Evolutionary conservation across 2,113 vertebrate genomes (phyloP).

Genomic region (Amblyornis subalaris): DNA sequence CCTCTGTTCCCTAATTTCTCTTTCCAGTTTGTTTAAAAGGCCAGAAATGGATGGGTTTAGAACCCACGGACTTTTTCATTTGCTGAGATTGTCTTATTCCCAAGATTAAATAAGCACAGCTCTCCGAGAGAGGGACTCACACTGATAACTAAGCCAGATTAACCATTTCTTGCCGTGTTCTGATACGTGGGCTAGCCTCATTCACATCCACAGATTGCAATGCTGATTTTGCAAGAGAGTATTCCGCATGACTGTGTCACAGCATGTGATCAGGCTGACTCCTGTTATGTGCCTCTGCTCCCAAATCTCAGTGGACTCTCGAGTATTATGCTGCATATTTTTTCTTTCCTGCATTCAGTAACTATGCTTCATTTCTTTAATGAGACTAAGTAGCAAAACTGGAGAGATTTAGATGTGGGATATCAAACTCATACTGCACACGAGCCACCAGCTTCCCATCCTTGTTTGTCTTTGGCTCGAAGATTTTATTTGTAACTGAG

Average conservation of each 20-base stretch:
- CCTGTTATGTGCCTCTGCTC: neutral
- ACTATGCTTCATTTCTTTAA: neutral
- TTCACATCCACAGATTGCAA: neutral
- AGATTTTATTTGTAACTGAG: neutral
- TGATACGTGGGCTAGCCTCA: neutral
- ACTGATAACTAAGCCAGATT: neutral
- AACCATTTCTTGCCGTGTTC: neutral
- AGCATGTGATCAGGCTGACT: neutral
- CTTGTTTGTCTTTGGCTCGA: neutral
- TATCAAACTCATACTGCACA: neutral
- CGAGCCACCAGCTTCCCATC: neutral
- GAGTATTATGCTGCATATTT: neutral
- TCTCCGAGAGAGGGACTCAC: accelerated
- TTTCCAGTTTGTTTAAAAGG: neutral
- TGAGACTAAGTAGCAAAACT: neutral
- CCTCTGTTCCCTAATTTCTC: neutral
- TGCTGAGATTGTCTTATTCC: neutral
- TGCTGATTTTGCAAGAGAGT: neutral
- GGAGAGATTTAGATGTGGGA: neutral
- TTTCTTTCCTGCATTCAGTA: neutral
- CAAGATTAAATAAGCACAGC: neutral
- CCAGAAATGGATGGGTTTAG: neutral
- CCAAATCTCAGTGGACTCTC: neutral
- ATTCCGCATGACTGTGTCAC: neutral
- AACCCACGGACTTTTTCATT: neutral